Evolutionary conservation across 2,113 vertebrate species (phyloP), one percentile per base, ranked within the genome.

Genomic region (Jaculus jaculus): DNA sequence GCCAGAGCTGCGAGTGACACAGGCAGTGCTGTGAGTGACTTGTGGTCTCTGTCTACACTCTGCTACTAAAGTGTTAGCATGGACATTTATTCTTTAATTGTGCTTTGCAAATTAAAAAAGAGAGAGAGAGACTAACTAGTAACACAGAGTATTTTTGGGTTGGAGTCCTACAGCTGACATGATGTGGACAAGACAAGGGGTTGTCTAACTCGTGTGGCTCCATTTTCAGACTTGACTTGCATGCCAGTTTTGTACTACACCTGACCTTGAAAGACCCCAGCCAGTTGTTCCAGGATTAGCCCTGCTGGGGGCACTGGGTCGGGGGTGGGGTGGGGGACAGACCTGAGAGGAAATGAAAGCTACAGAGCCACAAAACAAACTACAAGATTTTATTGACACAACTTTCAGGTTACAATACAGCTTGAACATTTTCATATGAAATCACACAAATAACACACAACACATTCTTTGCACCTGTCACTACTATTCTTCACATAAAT

Each of bases 361-460:
- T 1, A 3, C 24, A 9, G 58, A 54, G 51, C 13, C 34, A 21
- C 5, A 47, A 42, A 1, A 5, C 34, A 72, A 39, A 34, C 34
- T 21, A 11, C 18, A 28, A 71, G 28, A 8, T 26, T 97, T 97
- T 97, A 97, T 97, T 97, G 24, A 94, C 86, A 97, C 9, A 54
- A 73, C 7, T 63, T 92, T 80, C 75, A 65, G 32, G 11, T 93
- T 84, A 97, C 95, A 97, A 15, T 63, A 93, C 58, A 96, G 86
- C 12, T 37, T 18, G 58, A 74, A 83, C 86, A 97, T 83, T 54
- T 93, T 61, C 89, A 81, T 68, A 96, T 2, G 92, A 73, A 86
- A 92, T 95, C 96, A 97, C 95, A 98, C 93, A 98, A 39, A 93
- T 18, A 94, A 93, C 96, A 96, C 78, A 97, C 39, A 91, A 98